Evolutionary conservation across 2,797 vertebrate species (phyloP), one percentile per base, ranked within the genome.

Genomic region (Parambassis ranga): DNA sequence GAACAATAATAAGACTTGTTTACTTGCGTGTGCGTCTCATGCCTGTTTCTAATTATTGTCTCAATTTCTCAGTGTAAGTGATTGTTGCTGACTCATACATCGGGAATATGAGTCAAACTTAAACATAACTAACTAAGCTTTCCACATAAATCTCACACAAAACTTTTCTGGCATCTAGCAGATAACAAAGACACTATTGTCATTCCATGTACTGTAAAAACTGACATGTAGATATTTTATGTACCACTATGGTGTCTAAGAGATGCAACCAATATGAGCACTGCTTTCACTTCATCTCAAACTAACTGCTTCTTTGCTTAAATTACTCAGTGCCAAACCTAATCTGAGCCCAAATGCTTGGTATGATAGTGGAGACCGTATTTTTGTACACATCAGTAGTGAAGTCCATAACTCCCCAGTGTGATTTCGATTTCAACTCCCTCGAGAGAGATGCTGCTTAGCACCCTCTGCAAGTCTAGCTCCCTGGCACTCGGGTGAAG

Each of bases 381-480:
- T 57, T 53, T 75, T 35, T 44, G 30, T 72, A 58, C 51, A 57
- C 50, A 71, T 35, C 37, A 14, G 48, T 32, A 42, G 50, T 44
- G 27, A 79, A 71, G 49, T 65, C 44, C 63, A 28, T 64, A 52
- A 63, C 70, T 77, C 85, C 87, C 90, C 70, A 46, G 73, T 65
- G 88, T 72, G 60, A 87, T 77, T 87, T 89, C 78, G 83, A 82
- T 73, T 81, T 57, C 59, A 60, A 20, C 13, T 11, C 69, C 77
- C 89, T 87, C 84, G 52, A 31, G 88, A 84, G 89, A 74, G 32
- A 82, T 84, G 90, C 90, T 92, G 89, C 90, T 90, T 88, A 90
- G 90, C 90, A 92, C 85, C 90, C 81, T 82, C 66, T 63, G 58
- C 53, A 55, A 72, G 61, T 64, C 65, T 28, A 24, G 65, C 60